A percentile compares a stretch with the other conserved stretches of the same genome.
These are phyloP conservation scores for Nycticryphes semicollaris DNA, from an alignment of 2,113 vertebrate genomes.

Conservation along the genomic window DNA sequence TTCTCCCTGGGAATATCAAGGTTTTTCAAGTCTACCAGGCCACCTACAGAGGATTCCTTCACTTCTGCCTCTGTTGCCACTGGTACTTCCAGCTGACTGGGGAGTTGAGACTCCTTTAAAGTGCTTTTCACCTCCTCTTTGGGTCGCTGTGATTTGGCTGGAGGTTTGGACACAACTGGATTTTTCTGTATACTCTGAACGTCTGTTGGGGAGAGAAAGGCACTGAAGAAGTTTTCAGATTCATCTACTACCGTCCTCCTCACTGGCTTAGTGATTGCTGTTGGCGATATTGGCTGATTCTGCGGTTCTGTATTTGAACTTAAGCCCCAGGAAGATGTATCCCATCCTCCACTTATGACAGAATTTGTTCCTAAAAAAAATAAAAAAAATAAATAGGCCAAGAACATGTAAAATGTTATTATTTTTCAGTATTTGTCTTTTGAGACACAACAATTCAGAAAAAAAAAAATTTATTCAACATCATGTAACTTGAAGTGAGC, in stretches of 20 bases:
- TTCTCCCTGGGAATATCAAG: neutral
- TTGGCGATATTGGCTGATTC: constrained; percentile 75
- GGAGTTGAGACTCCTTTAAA: constrained; percentile 55
- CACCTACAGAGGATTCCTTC: constrained; percentile 21
- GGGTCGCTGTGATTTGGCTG: constrained; percentile 86
- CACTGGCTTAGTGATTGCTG: constrained; percentile 96
- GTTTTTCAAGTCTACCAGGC: constrained; percentile 4
- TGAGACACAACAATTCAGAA: neutral
- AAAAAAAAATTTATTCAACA: neutral
- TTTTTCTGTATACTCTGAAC: constrained; percentile 76
- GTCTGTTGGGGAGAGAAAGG: constrained; percentile 87
- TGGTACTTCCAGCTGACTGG: constrained; percentile 22
- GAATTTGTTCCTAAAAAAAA: constrained; percentile 73
- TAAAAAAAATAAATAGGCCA: neutral
- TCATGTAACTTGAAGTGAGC: neutral
- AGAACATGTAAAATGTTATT: neutral
- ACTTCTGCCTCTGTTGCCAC: constrained; percentile 42
- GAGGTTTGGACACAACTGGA: constrained; percentile 90
- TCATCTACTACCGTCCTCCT: constrained; percentile 94
- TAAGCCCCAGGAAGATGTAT: constrained; percentile 89
- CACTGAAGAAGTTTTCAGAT: constrained; percentile 95
- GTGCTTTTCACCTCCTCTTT: constrained; percentile 80
- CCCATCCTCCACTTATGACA: constrained; percentile 89
- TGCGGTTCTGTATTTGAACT: constrained; percentile 75
- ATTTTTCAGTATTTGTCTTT: neutral